Conservation (phyloP, 2,888 invertebrate species). For the Drosophila parthenogenetica region DNA sequence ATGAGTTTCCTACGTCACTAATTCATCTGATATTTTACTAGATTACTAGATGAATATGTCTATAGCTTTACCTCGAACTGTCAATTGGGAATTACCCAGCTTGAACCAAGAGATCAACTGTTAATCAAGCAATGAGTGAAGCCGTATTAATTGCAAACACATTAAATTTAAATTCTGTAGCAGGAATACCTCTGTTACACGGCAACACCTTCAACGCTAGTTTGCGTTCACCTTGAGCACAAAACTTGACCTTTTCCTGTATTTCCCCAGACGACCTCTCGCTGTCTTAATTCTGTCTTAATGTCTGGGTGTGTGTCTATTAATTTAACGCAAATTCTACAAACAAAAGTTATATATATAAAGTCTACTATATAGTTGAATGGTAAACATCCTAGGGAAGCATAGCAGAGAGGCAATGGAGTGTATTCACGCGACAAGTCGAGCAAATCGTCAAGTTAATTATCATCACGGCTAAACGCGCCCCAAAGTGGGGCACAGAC, state of each 20-base stretch:
- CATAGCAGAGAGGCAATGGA: conserved; percentile 68
- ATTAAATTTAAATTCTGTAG: too few relatives aligned
- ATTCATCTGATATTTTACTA: background rate
- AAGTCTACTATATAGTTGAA: background rate
- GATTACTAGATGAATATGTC: background rate
- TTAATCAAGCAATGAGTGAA: background rate
- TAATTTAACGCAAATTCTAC: conserved; percentile 2
- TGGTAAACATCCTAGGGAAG: conserved; percentile 22
- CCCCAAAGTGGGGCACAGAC: conserved; percentile 46
- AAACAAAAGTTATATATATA: conserved; percentile 24
- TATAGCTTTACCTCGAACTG: too few relatives aligned
- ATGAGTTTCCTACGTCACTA: background rate
- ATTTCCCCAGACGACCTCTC: background rate
- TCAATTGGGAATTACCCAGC: background rate
- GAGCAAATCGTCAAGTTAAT: conserved; percentile 65
- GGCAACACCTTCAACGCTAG: conserved; percentile 16
- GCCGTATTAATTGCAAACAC: too few relatives aligned
- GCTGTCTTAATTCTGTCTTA: conserved; percentile 9
- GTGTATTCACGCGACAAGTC: conserved; percentile 70
- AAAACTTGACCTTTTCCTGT: conserved; percentile 42
- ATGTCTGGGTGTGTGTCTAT: conserved; percentile 35
- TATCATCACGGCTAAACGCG: conserved; percentile 71
- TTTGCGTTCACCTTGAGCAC: conserved; percentile 41
- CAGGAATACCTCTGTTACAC: background rate
- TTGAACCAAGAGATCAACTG: background rate